Base-by-base conservation (phyloP, 2,113 vertebrate genomes). In the Pitta sordida region DNA sequence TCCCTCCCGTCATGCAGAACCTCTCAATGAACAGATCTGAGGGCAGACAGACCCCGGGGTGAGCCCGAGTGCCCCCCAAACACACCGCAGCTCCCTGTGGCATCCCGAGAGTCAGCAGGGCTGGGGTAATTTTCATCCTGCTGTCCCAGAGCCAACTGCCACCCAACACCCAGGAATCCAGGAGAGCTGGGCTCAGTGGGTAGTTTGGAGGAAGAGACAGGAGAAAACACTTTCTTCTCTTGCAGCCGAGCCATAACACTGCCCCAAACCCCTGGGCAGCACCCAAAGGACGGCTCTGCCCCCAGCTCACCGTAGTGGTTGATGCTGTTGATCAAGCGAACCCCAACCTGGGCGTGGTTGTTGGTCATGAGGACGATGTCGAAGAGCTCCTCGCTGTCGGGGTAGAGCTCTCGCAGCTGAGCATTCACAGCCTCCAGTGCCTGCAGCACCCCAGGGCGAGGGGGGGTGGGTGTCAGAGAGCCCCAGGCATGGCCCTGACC, bases 321-420 rank as follows among this genome's bases (percentile, higher is more conserved):
- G 98, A 99, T 99, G 94, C 98, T 99, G 96, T 99, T 99, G 97
- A 99, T 99, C 94, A 99, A 96, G 51, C 99, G 98, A 12, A 99
- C 98, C 18, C 99, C 99, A 3, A 99, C 98, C 59, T 99, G 98
- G 19, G 99, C 99, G 1, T 99, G 99, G 90, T 99, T 99, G 97
- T 99, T 99, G 93, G 99, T 99, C 97, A 99, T 98, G 46, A 99
- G 99, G 88, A 99, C 99, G 1, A 99, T 98, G 92, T 99, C 99
- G 7, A 99, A 99, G 64, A 99, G 94, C 90, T 99, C 99, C 91
- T 99, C 99, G 0, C 98, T 99, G 18, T 99, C 98, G 0, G 99
- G 99, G 93, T 99, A 99, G 59, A 99, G 98, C 86, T 98, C 97
- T 2, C 99, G 98, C 63, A 99, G 98, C 44, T 95, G 97, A 41